These are phyloP conservation scores for Semaprochilodus insignis DNA, from an alignment of 2,797 vertebrate genomes.

Conservation along the genomic window DNA sequence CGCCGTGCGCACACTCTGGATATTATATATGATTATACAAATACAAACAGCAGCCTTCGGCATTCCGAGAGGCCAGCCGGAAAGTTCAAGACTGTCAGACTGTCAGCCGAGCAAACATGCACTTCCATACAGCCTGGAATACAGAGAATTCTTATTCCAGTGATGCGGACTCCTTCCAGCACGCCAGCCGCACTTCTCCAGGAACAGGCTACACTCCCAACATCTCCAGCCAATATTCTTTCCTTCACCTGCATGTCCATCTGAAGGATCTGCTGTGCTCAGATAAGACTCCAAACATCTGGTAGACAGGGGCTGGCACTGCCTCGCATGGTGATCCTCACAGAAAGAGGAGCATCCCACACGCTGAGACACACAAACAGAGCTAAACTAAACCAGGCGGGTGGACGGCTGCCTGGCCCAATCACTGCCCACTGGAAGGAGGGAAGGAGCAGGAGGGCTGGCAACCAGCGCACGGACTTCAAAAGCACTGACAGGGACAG, in stretches of 20 bases:
- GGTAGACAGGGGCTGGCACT: background rate
- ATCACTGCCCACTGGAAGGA: constrained; percentile 53
- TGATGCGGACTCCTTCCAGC: background rate
- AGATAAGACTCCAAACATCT: constrained; percentile 37
- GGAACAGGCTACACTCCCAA: background rate
- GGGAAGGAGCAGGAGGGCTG: constrained; percentile 3
- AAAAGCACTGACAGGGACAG: constrained; percentile 4
- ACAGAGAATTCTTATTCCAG: too few relatives aligned
- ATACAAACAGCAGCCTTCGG: background rate
- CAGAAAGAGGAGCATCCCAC: constrained; percentile 22
- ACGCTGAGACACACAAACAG: constrained; percentile 34
- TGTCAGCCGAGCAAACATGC: background rate
- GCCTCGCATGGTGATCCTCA: constrained; percentile 24
- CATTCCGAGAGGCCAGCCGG: background rate
- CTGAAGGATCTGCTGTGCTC: constrained; percentile 18
- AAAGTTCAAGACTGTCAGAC: background rate
- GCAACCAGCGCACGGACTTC: constrained; percentile 8
- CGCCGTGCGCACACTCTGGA: too few relatives aligned
- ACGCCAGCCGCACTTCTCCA: background rate
- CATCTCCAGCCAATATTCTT: background rate
- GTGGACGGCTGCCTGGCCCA: constrained; percentile 35
- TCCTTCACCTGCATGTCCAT: background rate
- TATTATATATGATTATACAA: too few relatives aligned
- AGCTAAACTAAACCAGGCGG: constrained; percentile 18
- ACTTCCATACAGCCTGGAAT: too few relatives aligned